Conservation (phyloP, 2,888 invertebrate genomes). For the Anoplius nigerrimus region DNA sequence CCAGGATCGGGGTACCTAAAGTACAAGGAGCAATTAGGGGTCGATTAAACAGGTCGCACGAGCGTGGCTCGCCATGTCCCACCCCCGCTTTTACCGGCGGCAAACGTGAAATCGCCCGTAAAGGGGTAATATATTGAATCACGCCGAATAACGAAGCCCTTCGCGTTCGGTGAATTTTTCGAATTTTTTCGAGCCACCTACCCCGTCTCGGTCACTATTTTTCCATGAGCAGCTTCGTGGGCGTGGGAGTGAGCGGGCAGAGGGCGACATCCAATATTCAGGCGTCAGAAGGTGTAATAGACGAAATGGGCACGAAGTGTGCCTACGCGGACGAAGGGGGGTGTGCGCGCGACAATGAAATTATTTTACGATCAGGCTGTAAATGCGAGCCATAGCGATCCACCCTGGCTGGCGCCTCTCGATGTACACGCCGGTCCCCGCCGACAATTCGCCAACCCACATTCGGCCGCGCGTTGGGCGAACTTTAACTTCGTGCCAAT, state of each 20-base stretch:
- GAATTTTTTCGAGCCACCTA: too few relatives aligned
- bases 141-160: background rate
- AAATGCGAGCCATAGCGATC: background rate
- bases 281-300: constrained; percentile 10
- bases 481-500: constrained; percentile 25
- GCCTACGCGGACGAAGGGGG: background rate
- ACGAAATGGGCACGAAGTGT: constrained; percentile 10
- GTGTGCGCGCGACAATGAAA: constrained; percentile 6
- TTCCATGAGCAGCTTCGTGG: too few relatives aligned
- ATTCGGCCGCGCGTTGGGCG: constrained; percentile 14
- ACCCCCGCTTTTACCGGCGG: too few relatives aligned
- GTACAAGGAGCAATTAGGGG: too few relatives aligned
- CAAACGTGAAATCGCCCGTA: background rate
- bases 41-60: too few relatives aligned
- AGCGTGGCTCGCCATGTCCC: too few relatives aligned
- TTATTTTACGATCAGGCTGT: constrained; percentile 18
- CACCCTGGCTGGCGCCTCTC: background rate
- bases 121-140: background rate
- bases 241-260: too few relatives aligned
- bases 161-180: too few relatives aligned
- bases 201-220: too few relatives aligned
- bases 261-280: constrained; percentile 14
- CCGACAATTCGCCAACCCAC: too few relatives aligned
- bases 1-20: too few relatives aligned
- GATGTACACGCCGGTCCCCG: background rate